A percentile compares a stretch with the other conserved stretches of the same genome.
Evolutionary conservation across 2,888 invertebrate species (phyloP).

Genomic region (Formica aserva): DNA sequence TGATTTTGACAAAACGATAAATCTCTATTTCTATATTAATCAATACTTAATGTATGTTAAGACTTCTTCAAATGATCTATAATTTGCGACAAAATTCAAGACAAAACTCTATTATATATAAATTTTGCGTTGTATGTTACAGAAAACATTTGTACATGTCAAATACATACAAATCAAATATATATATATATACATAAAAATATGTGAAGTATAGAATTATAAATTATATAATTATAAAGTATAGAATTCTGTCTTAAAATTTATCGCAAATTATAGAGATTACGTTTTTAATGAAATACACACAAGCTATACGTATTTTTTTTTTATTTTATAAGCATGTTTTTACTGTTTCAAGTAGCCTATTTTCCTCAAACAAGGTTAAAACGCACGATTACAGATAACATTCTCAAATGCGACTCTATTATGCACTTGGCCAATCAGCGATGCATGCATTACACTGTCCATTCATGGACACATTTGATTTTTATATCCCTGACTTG

Average conservation of each 20-base stretch:
- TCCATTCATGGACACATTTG: neutral
- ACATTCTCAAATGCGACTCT: neutral
- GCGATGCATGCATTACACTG: neutral
- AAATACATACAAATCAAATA: no score
- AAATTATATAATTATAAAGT: no score
- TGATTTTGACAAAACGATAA: neutral
- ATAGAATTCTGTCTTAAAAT: no score
- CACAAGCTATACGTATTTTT: neutral
- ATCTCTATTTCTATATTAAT: neutral
- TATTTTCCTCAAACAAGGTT: neutral
- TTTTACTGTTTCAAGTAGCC: neutral
- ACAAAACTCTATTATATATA: no score
- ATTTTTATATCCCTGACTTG: constrained; percentile 28
- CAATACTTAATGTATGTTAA: neutral
- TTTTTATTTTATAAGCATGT: neutral
- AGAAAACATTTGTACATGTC: no score
- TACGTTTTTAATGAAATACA: neutral
- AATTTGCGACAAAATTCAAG: no score
- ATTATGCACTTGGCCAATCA: neutral
- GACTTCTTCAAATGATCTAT: no score
- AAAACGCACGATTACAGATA: neutral
- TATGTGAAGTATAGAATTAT: no score
- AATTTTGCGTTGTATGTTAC: no score
- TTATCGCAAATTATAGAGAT: no score
- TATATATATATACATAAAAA: no score